These are phyloP conservation scores for Lethrus apterus DNA, from an alignment of 1,140 invertebrate genomes.

Conservation along the genomic window DNA sequence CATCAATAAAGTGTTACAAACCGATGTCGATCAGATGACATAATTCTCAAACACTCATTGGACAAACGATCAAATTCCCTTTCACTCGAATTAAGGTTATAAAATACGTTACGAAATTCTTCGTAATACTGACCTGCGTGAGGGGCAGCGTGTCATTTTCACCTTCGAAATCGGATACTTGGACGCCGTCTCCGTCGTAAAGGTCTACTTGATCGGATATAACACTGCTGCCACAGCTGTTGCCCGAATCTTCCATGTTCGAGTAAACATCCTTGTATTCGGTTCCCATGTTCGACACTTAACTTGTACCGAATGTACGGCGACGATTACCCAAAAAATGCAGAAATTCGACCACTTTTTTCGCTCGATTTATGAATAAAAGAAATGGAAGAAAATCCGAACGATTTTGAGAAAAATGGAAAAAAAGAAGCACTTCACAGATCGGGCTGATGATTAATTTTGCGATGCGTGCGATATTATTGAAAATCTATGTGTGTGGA, in stretches of 20 bases:
- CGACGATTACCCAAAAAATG: not conserved
- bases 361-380: not conserved
- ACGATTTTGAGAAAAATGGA: conserved; percentile 1
- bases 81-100: not conserved
- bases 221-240: conserved; percentile 39
- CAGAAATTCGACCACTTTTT: not conserved
- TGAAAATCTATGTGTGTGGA: not conserved
- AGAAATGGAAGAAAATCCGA: not conserved
- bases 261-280: conserved; percentile 34
- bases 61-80: not conserved
- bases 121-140: conserved; percentile 30
- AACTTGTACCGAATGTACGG: no score
- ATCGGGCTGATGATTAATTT: no score
- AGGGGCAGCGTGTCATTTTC: conserved; percentile 23
- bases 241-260: conserved; percentile 40
- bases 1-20: no score
- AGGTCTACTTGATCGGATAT: conserved; percentile 33
- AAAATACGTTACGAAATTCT: not conserved
- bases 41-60: no score
- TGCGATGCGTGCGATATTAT: not conserved
- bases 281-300: conserved; percentile 30
- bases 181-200: conserved; percentile 29
- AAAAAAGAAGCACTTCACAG: not conserved
- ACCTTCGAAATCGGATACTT: conserved; percentile 38
- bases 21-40: no score